A percentile compares a stretch with the other conserved stretches of the same genome.
phyloP scores from a whole-genome alignment of 2,113 vertebrate genomes.

The Callithrix jacchus region DNA sequence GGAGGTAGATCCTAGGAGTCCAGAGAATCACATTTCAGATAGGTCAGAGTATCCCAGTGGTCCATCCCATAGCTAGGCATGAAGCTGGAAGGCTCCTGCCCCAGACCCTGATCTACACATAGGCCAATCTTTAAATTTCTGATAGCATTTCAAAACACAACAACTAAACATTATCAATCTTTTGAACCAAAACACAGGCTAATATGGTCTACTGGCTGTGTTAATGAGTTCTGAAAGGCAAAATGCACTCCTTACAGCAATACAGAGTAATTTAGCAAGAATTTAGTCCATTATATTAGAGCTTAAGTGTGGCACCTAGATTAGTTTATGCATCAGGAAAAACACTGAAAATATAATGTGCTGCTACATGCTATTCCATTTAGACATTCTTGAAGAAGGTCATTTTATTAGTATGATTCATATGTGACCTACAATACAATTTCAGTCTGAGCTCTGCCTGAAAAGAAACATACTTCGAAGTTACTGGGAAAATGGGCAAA shows the following conservation, averaged over 20 bases:
- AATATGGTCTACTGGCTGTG: slow-evolving; percentile 41
- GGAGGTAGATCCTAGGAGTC: background rate
- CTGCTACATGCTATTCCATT: background rate
- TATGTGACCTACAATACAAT: background rate
- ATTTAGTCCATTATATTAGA: slow-evolving; percentile 26
- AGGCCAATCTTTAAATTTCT: slow-evolving; percentile 20
- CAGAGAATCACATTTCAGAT: background rate
- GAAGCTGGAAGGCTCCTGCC: background rate
- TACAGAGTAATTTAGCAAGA: slow-evolving; percentile 1
- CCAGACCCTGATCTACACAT: background rate
- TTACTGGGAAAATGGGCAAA: background rate
- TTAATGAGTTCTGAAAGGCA: slow-evolving; percentile 58
- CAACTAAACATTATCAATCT: slow-evolving; percentile 30
- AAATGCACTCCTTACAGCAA: slow-evolving; percentile 47
- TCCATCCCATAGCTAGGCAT: rapidly evolving
- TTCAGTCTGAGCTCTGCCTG: background rate
- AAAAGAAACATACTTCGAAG: background rate
- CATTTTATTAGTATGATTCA: background rate
- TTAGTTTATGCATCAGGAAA: background rate
- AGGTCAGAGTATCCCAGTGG: background rate
- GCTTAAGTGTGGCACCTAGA: background rate
- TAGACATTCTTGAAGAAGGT: slow-evolving; percentile 11
- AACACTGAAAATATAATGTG: background rate
- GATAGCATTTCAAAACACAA: slow-evolving; percentile 12
- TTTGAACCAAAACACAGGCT: slow-evolving; percentile 49